A percentile compares a stretch with the other conserved stretches of the same genome.
phyloP scores from a whole-genome alignment of 2,113 vertebrate species.

The Tonatia bakeri region DNA sequence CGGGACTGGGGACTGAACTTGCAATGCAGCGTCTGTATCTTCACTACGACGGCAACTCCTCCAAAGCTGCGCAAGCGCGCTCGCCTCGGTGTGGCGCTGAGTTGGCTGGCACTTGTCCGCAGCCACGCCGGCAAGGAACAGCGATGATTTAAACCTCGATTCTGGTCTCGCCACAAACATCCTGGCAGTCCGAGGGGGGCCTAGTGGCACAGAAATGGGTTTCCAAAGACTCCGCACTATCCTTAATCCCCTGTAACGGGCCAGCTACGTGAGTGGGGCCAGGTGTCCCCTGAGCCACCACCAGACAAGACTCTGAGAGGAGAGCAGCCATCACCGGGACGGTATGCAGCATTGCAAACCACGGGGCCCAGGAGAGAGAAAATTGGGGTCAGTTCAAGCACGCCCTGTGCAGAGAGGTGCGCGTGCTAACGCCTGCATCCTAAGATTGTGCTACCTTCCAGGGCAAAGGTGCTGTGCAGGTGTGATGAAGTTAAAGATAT shows the following conservation, averaged over 20 bases:
- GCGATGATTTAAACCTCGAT: not conserved
- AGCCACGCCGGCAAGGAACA: not conserved
- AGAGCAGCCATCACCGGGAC: not conserved
- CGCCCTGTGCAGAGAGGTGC: fast-evolving
- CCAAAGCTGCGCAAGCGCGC: not conserved
- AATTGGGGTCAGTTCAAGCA: fast-evolving
- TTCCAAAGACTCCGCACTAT: not conserved
- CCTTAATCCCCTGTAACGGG: too few species aligned
- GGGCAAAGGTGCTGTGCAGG: not conserved
- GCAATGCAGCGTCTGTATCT: not conserved
- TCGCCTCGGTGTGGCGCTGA: fast-evolving
- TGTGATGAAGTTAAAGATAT: too few species aligned
- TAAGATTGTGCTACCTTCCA: too few species aligned
- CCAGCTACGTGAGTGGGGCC: not conserved
- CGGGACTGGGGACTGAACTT: too few species aligned
- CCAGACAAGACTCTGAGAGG: not conserved
- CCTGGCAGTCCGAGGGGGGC: too few species aligned
- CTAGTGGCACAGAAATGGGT: not conserved
- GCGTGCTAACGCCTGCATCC: not conserved
- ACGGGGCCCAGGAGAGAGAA: not conserved
- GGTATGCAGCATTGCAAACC: too few species aligned
- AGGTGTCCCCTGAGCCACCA: fast-evolving
- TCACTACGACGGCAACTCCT: fast-evolving
- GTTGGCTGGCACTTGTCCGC: not conserved
- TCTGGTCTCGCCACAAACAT: not conserved